Base-by-base conservation (phyloP, 2,113 vertebrate species). In the Amia ocellicauda region DNA sequence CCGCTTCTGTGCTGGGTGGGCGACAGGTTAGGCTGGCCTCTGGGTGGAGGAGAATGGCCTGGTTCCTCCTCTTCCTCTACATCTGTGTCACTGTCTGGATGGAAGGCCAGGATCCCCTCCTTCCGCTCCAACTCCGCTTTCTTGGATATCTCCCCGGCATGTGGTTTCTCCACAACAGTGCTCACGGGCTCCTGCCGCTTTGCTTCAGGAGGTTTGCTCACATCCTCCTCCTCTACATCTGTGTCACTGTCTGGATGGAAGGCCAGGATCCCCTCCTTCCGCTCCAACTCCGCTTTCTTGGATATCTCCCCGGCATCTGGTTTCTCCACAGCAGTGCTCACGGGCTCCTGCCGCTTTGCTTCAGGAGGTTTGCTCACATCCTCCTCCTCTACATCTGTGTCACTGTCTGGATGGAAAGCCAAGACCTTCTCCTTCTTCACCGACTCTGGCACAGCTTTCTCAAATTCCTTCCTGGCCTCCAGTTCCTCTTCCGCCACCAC, bases 371-470 rank as follows among this genome's bases (percentile, higher is more conserved):
- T 36, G 11, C 40, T 47, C 22, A n/a, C 52, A 45, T 54, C 60
- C 27, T 69, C 67, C 29, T 73, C 74, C 41, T 84, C 86, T 26
- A 76, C 70, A 49, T 84, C 80, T 52, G 78, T 80, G 70, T 84
- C 79, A 62, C 75, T 78, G 72, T 83, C 80, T 31, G 66, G 41
- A 11, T 40, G 52, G 42, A 77, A 27, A 24, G 23, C 16, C 16
- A 1, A 7, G 47, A 13, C 17, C 16, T 19, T 5, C 5, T 36
- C 64, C 27, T 36, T 60, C 36, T 23, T 29, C 43, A 17, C 42
- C 64, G 65, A 43, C 3, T 66, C 60, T 20, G 13, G 58, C 60
- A 57, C 55, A 50, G 58, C n/a, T n/a, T n/a, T n/a, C n/a, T n/a
- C n/a, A n/a, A n/a, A n/a, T n/a, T n/a, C n/a, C n/a, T n/a, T n/a